Conservation (phyloP, 2,888 invertebrate species). For the Flexamia atlantica region DNA sequence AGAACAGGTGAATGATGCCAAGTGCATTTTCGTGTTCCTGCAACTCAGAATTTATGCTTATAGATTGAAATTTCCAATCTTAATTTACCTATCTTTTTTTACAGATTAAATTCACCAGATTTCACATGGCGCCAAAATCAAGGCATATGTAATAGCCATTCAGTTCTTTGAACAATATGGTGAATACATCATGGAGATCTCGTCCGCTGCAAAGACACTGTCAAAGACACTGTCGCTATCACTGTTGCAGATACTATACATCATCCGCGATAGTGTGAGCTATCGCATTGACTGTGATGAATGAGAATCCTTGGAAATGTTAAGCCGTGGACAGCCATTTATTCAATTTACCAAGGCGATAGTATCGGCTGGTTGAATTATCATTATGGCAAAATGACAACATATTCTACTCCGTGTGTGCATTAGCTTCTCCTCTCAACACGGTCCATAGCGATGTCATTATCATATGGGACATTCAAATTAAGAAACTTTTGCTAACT, state of each 20-base stretch:
- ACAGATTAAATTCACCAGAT: too few species aligned
- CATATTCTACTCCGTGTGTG: not conserved
- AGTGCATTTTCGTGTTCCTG: too few species aligned
- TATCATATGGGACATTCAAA: conserved; percentile 3
- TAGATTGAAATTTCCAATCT: too few species aligned
- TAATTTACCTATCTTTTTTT: too few species aligned
- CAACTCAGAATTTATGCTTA: too few species aligned
- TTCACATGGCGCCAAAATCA: too few species aligned
- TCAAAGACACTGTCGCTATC: not conserved
- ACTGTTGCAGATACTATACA: conserved; percentile 36
- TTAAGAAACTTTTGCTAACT: not conserved
- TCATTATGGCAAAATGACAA: conserved; percentile 30
- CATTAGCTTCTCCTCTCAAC: not conserved
- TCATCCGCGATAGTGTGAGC: conserved; percentile 17
- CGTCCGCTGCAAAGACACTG: not conserved
- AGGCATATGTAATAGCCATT: too few species aligned
- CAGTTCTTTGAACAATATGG: too few species aligned
- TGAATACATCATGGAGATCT: not conserved
- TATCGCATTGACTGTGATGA: conserved; percentile 29
- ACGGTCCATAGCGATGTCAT: not conserved
- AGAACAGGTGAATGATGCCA: too few species aligned
- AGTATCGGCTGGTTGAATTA: conserved; percentile 20
- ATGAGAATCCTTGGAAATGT: conserved; percentile 29
- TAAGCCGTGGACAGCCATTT: conserved; percentile 20
- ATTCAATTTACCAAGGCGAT: conserved; percentile 37